These are phyloP conservation scores for Rutilus rutilus DNA, from an alignment of 2,113 vertebrate species.

Conservation along the genomic window DNA sequence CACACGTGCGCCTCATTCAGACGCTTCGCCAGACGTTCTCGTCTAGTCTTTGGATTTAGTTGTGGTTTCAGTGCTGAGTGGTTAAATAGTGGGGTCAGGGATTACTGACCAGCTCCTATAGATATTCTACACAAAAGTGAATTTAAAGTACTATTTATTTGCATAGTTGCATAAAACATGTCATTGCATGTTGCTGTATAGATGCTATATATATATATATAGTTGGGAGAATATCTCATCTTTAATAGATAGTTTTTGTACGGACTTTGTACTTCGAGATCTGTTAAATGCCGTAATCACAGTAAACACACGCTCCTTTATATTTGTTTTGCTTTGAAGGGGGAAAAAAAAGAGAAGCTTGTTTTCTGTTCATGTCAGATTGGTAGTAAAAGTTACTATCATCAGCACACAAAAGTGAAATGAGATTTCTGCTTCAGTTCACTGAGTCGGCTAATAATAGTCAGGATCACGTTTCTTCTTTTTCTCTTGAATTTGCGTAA, in stretches of 20 bases:
- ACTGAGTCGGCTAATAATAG: slow-evolving; percentile 67
- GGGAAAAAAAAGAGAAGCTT: slow-evolving; percentile 31
- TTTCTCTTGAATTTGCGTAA: slow-evolving; percentile 43
- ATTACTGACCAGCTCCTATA: not conserved
- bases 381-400: slow-evolving; percentile 59
- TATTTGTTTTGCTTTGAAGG: slow-evolving; percentile 5
- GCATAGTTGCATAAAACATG: not conserved
- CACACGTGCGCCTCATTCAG: slow-evolving; percentile 43
- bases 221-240: not conserved
- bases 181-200: not conserved
- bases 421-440: slow-evolving; percentile 72
- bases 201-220: too few species aligned
- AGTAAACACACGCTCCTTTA: not conserved
- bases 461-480: slow-evolving; percentile 66
- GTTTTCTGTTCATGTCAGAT: slow-evolving; percentile 39
- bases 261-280: not conserved
- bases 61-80: slow-evolving; percentile 39
- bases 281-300: not conserved
- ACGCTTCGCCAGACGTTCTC: slow-evolving; percentile 30
- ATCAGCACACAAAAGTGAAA: slow-evolving; percentile 71
- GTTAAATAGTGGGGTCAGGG: slow-evolving; percentile 34
- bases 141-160: not conserved
- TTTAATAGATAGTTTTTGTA: not conserved
- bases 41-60: slow-evolving; percentile 18
- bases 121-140: not conserved